Percentiles rank a stretch among this genome's conserved stretches.
phyloP scores from a whole-genome alignment of 2,888 invertebrate species.

The Aporophyla nigra region DNA sequence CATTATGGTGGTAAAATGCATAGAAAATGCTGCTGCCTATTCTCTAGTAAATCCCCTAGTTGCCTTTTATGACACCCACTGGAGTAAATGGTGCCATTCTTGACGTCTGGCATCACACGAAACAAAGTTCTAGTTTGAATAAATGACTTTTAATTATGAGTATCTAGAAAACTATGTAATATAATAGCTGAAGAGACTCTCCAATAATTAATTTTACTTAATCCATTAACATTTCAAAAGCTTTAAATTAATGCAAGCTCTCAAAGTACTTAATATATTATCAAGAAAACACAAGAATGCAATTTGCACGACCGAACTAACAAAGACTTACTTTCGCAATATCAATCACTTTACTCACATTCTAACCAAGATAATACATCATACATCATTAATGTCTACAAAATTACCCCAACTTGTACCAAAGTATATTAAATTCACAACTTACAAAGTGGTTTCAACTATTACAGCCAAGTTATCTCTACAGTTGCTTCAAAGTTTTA shows the following conservation, averaged over 20 bases:
- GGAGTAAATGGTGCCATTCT: no score
- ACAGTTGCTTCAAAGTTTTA: constrained; percentile 52
- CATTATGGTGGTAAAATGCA: no score
- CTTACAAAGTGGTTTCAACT: constrained; percentile 58
- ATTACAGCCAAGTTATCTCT: constrained; percentile 53
- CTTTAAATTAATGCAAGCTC: neutral
- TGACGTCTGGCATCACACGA: no score
- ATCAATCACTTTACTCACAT: constrained; percentile 49
- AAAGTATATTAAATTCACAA: constrained; percentile 54
- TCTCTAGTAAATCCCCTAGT: no score
- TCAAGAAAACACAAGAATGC: constrained; percentile 43
- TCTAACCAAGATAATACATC: constrained; percentile 47
- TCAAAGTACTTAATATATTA: neutral
- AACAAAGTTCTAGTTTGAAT: no score
- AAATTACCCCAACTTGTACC: constrained; percentile 56
- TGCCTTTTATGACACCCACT: no score
- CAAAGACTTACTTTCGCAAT: constrained; percentile 45
- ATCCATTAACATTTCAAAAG: neutral
- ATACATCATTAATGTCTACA: constrained; percentile 58
- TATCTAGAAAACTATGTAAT: neutral
- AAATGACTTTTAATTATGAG: no score
- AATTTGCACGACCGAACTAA: constrained; percentile 43
- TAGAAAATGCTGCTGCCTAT: no score
- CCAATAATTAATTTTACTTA: neutral
- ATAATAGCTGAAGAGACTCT: no score